These are phyloP conservation scores for Papilio polyxenes DNA, from an alignment of 1,140 invertebrate genomes.

Conservation along the genomic window DNA sequence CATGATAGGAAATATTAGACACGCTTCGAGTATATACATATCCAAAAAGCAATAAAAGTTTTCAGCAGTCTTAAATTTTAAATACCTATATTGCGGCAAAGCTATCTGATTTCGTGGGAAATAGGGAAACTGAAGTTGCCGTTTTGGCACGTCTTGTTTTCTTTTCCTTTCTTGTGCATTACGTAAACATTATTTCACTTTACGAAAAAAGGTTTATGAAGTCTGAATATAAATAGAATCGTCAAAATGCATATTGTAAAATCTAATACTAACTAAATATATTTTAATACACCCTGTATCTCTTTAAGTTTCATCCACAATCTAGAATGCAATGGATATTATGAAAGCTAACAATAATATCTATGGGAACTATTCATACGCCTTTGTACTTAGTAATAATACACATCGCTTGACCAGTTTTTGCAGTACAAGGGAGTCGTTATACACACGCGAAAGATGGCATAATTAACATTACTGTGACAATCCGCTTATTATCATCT, in stretches of 20 bases:
- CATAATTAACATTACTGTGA: neutral
- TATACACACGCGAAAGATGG: neutral
- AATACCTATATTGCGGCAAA: too few species aligned
- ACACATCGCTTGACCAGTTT: neutral
- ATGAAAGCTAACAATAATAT: neutral
- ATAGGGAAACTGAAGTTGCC: too few species aligned
- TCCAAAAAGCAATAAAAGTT: neutral
- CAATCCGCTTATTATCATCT: neutral
- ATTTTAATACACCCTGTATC: neutral
- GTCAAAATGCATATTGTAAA: neutral
- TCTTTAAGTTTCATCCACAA: neutral
- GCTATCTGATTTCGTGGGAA: too few species aligned
- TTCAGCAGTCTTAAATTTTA: too few species aligned
- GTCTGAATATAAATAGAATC: too few species aligned
- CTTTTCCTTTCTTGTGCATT: too few species aligned
- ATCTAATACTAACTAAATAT: neutral
- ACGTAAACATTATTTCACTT: neutral
- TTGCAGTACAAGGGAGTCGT: conserved; percentile 17
- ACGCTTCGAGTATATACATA: neutral
- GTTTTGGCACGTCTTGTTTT: too few species aligned
- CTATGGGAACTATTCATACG: conserved; percentile 5
- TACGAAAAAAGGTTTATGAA: neutral
- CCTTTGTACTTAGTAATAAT: conserved; percentile 6
- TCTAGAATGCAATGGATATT: conserved; percentile 7
- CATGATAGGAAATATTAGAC: neutral